These are phyloP conservation scores for Plodia interpunctella DNA, from an alignment of 1,140 invertebrate species.

Conservation along the genomic window DNA sequence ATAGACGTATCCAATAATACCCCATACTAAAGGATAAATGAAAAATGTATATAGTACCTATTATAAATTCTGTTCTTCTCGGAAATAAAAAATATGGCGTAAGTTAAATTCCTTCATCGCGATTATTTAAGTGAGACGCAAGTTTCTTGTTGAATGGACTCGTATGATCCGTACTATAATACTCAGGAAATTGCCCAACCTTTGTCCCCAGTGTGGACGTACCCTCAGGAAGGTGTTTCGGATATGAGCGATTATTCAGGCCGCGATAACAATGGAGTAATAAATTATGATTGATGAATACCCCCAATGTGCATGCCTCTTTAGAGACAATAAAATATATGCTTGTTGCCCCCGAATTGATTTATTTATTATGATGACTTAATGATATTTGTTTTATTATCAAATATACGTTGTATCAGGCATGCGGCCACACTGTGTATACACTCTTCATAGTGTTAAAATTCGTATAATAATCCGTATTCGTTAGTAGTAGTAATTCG, in stretches of 20 bases:
- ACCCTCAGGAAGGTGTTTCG: constrained; percentile 50
- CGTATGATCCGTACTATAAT: background rate
- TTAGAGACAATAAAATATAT: constrained; percentile 46
- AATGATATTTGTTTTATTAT: background rate
- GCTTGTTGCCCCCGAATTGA: constrained; percentile 14
- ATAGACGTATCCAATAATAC: no score
- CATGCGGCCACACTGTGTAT: no score
- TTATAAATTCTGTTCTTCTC: no score
- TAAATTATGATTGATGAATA: constrained; percentile 74
- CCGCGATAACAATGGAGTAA: constrained; percentile 62
- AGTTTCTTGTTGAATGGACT: background rate
- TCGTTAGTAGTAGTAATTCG: no score
- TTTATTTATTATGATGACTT: background rate
- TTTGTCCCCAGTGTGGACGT: constrained; percentile 18
- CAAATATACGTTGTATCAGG: no score
- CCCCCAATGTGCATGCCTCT: constrained; percentile 37
- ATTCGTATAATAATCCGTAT: no score
- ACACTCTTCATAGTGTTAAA: no score
- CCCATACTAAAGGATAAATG: no score
- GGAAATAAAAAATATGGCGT: no score
- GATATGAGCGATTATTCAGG: constrained; percentile 69
- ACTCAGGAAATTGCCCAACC: background rate
- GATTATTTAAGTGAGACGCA: no score
- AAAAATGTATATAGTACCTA: no score
- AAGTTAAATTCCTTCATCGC: no score